These are phyloP conservation scores for Astur gentilis DNA, from an alignment of 2,113 vertebrate species.

Conservation along the genomic window DNA sequence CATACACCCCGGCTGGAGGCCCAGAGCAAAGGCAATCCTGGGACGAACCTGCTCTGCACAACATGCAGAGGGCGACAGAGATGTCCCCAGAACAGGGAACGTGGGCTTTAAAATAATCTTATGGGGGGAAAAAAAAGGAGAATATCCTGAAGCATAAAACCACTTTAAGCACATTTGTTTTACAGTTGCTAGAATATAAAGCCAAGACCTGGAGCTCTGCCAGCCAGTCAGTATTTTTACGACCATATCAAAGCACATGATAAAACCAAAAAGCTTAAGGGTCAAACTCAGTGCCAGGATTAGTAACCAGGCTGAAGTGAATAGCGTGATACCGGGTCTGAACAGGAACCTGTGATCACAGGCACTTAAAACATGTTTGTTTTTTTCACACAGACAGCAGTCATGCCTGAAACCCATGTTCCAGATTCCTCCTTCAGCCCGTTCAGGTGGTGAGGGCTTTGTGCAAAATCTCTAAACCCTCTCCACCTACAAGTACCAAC, in stretches of 20 bases:
- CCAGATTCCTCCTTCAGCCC: not conserved
- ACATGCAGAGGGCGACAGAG: not conserved
- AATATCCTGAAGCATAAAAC: constrained; percentile 23
- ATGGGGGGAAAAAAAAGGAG: not conserved
- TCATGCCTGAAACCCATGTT: not conserved
- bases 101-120: not conserved
- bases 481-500: not conserved
- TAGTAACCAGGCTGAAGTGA: constrained; percentile 21
- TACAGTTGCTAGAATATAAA: not conserved
- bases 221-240: constrained; percentile 51
- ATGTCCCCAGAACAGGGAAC: not conserved
- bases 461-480: not conserved
- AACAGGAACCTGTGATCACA: not conserved
- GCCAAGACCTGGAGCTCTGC: constrained; percentile 22
- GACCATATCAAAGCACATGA: constrained; percentile 34
- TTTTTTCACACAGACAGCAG: not conserved
- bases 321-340: not conserved
- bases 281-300: constrained; percentile 7
- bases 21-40: not conserved
- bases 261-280: constrained; percentile 46
- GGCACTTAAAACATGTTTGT: not conserved
- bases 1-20: not conserved
- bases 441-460: not conserved
- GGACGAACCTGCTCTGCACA: not conserved
- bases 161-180: not conserved